phyloP scores from a whole-genome alignment of 2,113 vertebrate genomes.

The Potamarius usumacintae region DNA sequence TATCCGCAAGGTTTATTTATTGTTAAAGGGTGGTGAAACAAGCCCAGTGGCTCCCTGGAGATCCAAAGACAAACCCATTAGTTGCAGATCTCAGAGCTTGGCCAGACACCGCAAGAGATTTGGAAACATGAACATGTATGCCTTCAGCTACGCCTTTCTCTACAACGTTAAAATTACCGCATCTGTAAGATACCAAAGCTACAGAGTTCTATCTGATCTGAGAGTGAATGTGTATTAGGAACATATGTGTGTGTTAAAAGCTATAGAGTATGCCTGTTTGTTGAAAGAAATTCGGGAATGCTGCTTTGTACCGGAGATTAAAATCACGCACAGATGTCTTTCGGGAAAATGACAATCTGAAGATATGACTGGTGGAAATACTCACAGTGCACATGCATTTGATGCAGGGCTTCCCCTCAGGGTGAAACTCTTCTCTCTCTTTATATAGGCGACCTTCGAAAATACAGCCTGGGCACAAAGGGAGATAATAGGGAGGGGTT shows the following conservation, averaged over 20 bases:
- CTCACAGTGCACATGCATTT: constrained; percentile 92
- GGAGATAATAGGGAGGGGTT: constrained; percentile 42
- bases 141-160: background rate
- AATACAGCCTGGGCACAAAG: constrained; percentile 80
- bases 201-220: background rate
- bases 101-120: background rate
- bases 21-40: constrained; percentile 30
- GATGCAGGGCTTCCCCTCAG: constrained; percentile 87
- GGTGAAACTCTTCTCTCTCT: constrained; percentile 91
- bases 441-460: constrained; percentile 89
- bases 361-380: constrained; percentile 54
- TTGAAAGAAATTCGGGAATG: background rate
- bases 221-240: constrained; percentile 3
- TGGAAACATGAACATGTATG: background rate
- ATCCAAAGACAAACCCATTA: constrained; percentile 43
- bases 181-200: background rate
- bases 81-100: background rate
- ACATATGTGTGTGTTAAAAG: constrained; percentile 18
- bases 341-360: background rate
- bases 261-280: constrained; percentile 12
- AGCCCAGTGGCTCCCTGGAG: constrained; percentile 23
- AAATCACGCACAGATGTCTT: constrained; percentile 1
- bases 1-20: constrained; percentile 45
- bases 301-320: constrained; percentile 4
- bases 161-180: background rate